Evolutionary conservation across 2,888 invertebrate species (phyloP), one percentile per base, ranked within the genome.

Genomic region (Ichneumoninae sp.): DNA sequence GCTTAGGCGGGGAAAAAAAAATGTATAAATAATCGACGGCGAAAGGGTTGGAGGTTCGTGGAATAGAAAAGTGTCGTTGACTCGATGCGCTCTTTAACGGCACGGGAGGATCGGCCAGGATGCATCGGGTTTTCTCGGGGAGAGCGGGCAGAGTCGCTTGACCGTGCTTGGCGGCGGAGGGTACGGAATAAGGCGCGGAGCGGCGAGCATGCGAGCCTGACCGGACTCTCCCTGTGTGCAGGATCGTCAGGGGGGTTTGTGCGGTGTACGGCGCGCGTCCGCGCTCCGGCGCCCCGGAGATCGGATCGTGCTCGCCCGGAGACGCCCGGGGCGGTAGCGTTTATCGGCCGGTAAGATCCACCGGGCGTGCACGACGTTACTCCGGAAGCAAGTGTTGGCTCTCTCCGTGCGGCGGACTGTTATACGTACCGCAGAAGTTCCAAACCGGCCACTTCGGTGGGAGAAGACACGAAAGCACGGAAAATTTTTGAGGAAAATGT

Each of bases 321-420:
- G 84, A 86, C 83, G 85, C 86, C 83, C 77, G 83, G 75, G 83
- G 85, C 83, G 86, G 83, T 70, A 85, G 83, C 85, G 85, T 86
- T 86, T 86, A 86, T 86, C 86, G 85, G 85, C 74, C 85, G 76
- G 85, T 83, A 83, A 86, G 86, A 86, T 85, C 81, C 86, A 79
- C 71, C 85, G 71, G 82, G 81, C 81, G 81, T 85, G 81, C 85
- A 82, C 85, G 79, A 85, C 70, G 79, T 85, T 85, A 85, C 81
- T 85, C 85, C 85, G 85, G 85, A 85, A 85, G 85, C 85, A 75
- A 82, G 85, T 65, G 75, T 60, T 57, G 71, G 30, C 33, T 73
- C 26, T 70, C 54, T 44, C 68, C 8, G 40, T 47, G 54, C 40
- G 26, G 19, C 1, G 44, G 44, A 47, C 52, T 44, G 26, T 52